Conservation (phyloP, 2,797 vertebrate genomes). For the Chloroceryle inda region DNA sequence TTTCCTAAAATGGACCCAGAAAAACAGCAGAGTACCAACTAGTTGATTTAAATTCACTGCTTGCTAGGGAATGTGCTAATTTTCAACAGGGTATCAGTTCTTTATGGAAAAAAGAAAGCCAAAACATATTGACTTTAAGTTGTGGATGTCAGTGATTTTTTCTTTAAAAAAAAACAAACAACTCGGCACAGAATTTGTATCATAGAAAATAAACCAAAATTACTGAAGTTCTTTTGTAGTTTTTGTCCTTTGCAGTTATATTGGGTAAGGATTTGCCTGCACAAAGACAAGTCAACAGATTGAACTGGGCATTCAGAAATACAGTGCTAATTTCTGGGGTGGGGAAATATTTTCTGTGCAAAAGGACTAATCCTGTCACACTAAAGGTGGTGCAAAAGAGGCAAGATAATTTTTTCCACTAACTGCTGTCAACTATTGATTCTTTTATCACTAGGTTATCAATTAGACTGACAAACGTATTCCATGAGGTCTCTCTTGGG, state of each 20-base stretch:
- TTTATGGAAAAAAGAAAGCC: neutral
- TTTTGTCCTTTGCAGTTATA: neutral
- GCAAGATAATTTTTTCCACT: neutral
- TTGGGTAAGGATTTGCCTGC: neutral
- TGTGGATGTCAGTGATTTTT: neutral
- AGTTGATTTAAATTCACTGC: neutral
- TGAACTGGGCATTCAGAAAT: neutral
- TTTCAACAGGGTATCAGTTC: neutral
- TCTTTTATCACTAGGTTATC: neutral
- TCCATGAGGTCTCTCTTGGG: neutral
- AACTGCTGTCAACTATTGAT: neutral
- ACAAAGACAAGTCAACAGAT: neutral
- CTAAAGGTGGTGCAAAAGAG: neutral
- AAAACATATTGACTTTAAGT: neutral
- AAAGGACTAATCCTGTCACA: neutral
- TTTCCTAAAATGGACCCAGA: neutral
- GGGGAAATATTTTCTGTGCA: neutral
- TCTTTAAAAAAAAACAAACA: neutral
- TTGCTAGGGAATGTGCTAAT: neutral
- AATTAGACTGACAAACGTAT: neutral
- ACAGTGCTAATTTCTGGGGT: fast-evolving
- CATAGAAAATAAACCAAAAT: neutral
- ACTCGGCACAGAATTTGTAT: neutral
- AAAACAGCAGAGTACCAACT: neutral
- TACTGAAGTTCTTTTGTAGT: neutral